These are phyloP conservation scores for Eretmodus cyanostictus DNA, from an alignment of 2,113 vertebrate genomes.

Conservation along the genomic window DNA sequence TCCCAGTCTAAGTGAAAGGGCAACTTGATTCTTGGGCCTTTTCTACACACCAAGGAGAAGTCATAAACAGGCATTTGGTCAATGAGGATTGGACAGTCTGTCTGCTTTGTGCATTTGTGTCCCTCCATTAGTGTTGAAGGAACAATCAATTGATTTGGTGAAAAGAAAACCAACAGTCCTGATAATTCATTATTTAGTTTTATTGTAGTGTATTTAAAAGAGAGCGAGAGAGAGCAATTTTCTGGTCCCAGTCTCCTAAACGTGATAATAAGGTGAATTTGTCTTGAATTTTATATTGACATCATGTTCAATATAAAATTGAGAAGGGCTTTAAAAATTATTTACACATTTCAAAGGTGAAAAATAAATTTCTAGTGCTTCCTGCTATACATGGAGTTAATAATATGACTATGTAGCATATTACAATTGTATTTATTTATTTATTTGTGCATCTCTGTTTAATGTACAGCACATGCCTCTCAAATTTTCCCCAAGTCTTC, in stretches of 20 bases:
- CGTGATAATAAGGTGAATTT: neutral
- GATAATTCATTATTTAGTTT: neutral
- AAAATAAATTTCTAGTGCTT: neutral
- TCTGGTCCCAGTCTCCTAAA: neutral
- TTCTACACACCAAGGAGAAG: constrained; percentile 27
- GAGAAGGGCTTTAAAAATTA: neutral
- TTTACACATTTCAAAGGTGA: neutral
- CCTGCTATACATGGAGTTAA: neutral
- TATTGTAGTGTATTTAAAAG: neutral
- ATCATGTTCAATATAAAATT: neutral
- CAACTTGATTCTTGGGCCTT: constrained; percentile 63
- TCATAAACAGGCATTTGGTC: constrained; percentile 55
- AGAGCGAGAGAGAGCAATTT: neutral
- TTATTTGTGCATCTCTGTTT: neutral
- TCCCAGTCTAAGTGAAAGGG: constrained; percentile 61
- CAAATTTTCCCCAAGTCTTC: neutral
- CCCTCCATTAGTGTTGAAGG: neutral
- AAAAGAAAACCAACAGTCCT: neutral
- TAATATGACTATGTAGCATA: neutral
- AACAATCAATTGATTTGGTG: neutral
- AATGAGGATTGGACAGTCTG: constrained; percentile 24
- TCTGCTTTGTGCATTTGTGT: constrained; percentile 39
- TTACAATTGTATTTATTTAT: neutral
- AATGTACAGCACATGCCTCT: neutral
- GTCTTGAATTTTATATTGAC: neutral